phyloP scores from a whole-genome alignment of 2,888 invertebrate genomes.

The Lasiommata megera region DNA sequence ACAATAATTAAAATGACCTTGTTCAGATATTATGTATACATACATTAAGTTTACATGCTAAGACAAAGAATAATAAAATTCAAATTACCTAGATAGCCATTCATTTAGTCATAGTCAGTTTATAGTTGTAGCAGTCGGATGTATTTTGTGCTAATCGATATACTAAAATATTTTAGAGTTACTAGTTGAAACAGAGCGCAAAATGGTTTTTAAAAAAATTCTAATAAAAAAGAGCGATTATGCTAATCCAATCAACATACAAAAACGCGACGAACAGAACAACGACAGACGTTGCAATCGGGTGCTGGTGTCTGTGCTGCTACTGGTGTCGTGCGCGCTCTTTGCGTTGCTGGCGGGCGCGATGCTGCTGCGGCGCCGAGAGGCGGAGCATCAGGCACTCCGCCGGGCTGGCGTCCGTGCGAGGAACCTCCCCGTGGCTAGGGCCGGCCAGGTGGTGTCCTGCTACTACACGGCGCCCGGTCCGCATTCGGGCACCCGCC shows the following conservation, averaged over 20 bases:
- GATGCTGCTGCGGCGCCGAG: background rate
- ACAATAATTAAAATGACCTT: too few species aligned
- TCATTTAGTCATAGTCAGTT: too few species aligned
- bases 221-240: constrained; percentile 6
- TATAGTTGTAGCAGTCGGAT: too few species aligned
- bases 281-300: background rate
- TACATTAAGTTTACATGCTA: too few species aligned
- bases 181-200: background rate
- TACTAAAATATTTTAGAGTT: too few species aligned
- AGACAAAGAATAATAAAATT: too few species aligned
- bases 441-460: constrained; percentile 51
- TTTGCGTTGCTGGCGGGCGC: background rate
- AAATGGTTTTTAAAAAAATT: constrained; percentile 20
- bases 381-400: background rate
- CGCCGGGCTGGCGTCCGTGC: background rate
- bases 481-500: constrained; percentile 26
- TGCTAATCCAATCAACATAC: background rate
- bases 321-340: background rate
- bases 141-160: too few species aligned
- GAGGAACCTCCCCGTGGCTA: too few species aligned
- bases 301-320: background rate
- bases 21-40: too few species aligned
- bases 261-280: background rate
- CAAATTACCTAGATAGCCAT: too few species aligned
- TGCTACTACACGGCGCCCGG: constrained; percentile 85